Evolutionary conservation across 2,113 vertebrate species (phyloP).

Genomic region (Phaetusa simplex): DNA sequence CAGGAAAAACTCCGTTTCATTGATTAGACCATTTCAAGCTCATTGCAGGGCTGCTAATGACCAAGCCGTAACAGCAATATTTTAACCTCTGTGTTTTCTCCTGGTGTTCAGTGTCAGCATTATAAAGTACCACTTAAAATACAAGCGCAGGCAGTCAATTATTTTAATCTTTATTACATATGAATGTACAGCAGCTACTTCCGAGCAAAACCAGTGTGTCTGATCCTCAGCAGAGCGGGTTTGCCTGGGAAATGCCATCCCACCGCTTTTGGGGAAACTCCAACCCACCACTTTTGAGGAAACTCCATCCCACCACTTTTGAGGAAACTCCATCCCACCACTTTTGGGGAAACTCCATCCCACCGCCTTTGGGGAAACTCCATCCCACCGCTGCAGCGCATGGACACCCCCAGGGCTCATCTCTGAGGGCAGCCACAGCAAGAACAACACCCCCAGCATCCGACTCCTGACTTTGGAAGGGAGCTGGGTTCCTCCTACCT

Average conservation of each 20-base stretch:
- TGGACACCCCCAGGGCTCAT: background rate
- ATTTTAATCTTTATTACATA: constrained; percentile 22
- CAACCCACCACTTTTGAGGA: background rate
- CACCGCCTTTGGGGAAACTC: background rate
- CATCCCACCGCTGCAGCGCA: background rate
- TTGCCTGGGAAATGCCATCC: background rate
- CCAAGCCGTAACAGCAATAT: background rate
- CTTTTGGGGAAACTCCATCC: background rate
- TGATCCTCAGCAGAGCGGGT: background rate
- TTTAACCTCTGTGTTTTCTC: constrained; percentile 28
- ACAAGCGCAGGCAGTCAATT: background rate
- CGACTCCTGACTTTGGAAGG: background rate
- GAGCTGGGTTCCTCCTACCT: background rate
- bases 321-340: background rate
- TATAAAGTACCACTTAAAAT: constrained; percentile 37
- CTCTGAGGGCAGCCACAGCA: background rate
- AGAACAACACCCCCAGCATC: background rate
- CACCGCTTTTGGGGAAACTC: fast-evolving
- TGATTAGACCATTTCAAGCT: background rate
- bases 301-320: background rate
- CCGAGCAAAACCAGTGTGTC: background rate
- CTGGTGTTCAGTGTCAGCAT: background rate
- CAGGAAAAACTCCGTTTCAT: background rate
- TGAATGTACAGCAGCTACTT: background rate
- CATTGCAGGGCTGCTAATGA: background rate